phyloP scores from a whole-genome alignment of 2,797 vertebrate genomes.

The Enoplosus armatus region DNA sequence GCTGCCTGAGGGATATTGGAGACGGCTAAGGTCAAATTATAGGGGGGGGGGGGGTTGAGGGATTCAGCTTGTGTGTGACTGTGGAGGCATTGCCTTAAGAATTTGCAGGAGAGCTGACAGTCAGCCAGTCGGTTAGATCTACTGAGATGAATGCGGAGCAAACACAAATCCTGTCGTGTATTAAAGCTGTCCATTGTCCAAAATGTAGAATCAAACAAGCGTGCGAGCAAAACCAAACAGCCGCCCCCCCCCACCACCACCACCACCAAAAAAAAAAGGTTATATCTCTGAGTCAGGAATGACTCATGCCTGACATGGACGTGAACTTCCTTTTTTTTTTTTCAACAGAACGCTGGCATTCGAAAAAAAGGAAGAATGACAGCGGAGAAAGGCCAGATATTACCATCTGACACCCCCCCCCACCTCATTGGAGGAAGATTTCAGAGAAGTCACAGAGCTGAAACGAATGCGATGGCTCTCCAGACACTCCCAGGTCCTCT shows the following conservation, averaged over 20 bases:
- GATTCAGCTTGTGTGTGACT: conserved; percentile 67
- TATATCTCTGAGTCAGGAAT: conserved; percentile 33
- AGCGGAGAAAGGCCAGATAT: conserved; percentile 41
- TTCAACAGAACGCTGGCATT: conserved; percentile 22
- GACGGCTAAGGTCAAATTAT: conserved; percentile 81
- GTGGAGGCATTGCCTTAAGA: conserved; percentile 57
- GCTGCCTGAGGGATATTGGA: conserved; percentile 77
- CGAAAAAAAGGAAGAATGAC: conserved; percentile 41
- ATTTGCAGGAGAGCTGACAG: conserved; percentile 46
- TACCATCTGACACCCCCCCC: conserved; percentile 3
- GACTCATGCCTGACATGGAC: conserved; percentile 31
- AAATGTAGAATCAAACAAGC: conserved; percentile 33
- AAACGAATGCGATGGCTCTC: conserved; percentile 46
- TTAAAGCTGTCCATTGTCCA: conserved; percentile 12
- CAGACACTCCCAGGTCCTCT: conserved; percentile 61
- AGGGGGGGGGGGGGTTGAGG: conserved; percentile 28
- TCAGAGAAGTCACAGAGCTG: conserved; percentile 27
- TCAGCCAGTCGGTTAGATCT: conserved; percentile 23
- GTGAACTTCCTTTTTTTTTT: conserved; percentile 10
- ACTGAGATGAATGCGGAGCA: conserved; percentile 6
- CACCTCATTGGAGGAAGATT: conserved; percentile 14
- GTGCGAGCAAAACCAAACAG: neutral
- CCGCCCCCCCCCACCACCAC: neutral
- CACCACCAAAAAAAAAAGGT: conserved; percentile 29
- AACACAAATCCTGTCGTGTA: neutral